Conservation (phyloP, 2,888 invertebrate species). For the Lagria hirta region DNA sequence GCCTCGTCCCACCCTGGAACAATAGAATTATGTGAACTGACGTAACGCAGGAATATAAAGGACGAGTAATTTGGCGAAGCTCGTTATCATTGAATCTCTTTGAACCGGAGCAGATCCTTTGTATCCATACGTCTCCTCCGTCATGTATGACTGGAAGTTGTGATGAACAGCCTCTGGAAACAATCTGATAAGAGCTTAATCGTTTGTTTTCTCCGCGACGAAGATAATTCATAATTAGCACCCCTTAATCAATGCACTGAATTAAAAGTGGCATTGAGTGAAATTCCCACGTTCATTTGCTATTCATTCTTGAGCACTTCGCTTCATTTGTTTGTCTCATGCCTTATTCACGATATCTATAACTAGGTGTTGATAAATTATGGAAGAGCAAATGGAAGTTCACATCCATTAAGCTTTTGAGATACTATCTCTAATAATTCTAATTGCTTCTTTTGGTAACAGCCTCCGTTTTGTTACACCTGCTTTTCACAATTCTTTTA, state of each 20-base stretch:
- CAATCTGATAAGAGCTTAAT: slow-evolving; percentile 43
- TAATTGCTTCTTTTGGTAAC: slow-evolving; percentile 36
- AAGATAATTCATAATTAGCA: slow-evolving; percentile 40
- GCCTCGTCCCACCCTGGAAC: slow-evolving; percentile 35
- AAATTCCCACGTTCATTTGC: slow-evolving; percentile 49
- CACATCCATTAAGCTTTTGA: slow-evolving; percentile 36
- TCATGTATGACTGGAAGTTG: slow-evolving; percentile 38
- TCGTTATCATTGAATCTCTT: slow-evolving; percentile 50
- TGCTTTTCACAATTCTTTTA: too few relatives aligned
- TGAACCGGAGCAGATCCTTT: slow-evolving; percentile 43
- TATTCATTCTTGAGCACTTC: slow-evolving; percentile 50
- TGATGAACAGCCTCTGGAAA: slow-evolving; percentile 32
- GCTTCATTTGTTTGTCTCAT: slow-evolving; percentile 50
- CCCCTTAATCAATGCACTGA: slow-evolving; percentile 36
- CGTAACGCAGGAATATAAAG: slow-evolving; percentile 48
- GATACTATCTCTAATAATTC: slow-evolving; percentile 33
- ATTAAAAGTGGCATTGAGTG: slow-evolving; percentile 41
- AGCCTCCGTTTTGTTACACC: too few relatives aligned
- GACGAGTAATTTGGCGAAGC: slow-evolving; percentile 48
- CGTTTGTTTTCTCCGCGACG: slow-evolving; percentile 36
- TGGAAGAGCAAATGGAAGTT: slow-evolving; percentile 45
- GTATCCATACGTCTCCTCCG: slow-evolving; percentile 31
- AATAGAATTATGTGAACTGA: slow-evolving; percentile 46
- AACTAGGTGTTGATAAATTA: slow-evolving; percentile 52
- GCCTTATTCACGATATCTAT: slow-evolving; percentile 51